Conservation (phyloP, 2,888 invertebrate genomes). For the Augochlorella aurata region DNA sequence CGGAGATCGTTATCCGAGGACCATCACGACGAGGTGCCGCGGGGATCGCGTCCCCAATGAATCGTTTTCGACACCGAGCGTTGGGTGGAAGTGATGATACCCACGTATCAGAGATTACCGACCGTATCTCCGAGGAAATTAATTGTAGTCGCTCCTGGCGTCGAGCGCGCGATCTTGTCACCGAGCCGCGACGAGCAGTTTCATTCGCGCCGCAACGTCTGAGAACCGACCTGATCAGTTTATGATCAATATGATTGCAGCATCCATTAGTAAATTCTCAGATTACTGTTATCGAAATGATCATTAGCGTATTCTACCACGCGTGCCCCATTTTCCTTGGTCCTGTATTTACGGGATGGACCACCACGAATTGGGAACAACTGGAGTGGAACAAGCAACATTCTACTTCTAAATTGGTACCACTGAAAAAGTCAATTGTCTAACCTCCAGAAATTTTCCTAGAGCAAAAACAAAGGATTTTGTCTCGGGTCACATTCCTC, state of each 20-base stretch:
- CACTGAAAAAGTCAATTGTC: too few relatives aligned
- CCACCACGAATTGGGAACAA: neutral
- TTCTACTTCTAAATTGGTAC: too few relatives aligned
- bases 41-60: constrained; percentile 13
- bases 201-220: neutral
- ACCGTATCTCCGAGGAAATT: constrained; percentile 29
- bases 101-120: constrained; percentile 16
- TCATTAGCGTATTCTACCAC: neutral
- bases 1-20: constrained; percentile 18
- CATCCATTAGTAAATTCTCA: constrained; percentile 5
- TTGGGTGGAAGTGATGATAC: constrained; percentile 7
- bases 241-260: constrained; percentile 3
- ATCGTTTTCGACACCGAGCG: constrained; percentile 15
- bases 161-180: neutral
- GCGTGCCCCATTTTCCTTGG: neutral
- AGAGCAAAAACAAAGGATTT: too few relatives aligned
- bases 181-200: neutral
- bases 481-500: too few relatives aligned
- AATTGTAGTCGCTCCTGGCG: constrained; percentile 12
- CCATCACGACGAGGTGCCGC: neutral
- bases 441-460: too few relatives aligned
- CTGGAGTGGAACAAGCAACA: too few relatives aligned
- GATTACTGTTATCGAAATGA: neutral
- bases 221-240: neutral
- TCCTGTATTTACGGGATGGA: neutral